Evolutionary conservation across 2,888 invertebrate species (phyloP).

Genomic region (Phengaris arion): DNA sequence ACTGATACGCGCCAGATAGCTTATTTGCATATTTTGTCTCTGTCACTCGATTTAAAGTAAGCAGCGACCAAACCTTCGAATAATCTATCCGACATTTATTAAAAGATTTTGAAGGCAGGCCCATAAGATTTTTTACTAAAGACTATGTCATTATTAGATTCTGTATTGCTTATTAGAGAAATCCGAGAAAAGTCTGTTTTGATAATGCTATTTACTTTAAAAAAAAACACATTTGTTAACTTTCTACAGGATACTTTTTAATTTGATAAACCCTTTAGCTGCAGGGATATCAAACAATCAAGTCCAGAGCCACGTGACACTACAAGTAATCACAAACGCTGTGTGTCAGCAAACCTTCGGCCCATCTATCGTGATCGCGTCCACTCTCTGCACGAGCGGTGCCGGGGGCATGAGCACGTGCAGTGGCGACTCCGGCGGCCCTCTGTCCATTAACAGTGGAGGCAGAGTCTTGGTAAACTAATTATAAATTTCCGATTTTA

Average conservation of each 20-base stretch:
- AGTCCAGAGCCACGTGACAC: slow-evolving; percentile 37
- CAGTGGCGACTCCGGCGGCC: slow-evolving; percentile 44
- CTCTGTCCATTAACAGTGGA: slow-evolving; percentile 35
- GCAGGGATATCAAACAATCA: slow-evolving; percentile 25
- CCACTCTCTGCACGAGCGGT: slow-evolving; percentile 41
- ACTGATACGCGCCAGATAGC: too few relatives aligned
- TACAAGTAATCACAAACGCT: slow-evolving; percentile 49
- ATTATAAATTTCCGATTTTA: not conserved
- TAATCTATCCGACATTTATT: too few relatives aligned
- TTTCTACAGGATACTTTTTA: not conserved
- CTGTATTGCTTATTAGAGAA: too few relatives aligned
- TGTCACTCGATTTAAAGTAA: too few relatives aligned
- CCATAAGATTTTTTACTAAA: too few relatives aligned
- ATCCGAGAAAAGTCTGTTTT: too few relatives aligned
- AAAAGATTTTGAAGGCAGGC: too few relatives aligned
- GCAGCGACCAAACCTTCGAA: too few relatives aligned
- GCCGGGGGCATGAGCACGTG: slow-evolving; percentile 39
- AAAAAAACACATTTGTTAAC: too few relatives aligned
- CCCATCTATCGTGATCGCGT: slow-evolving; percentile 21
- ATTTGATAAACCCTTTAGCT: not conserved
- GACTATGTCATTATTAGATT: too few relatives aligned
- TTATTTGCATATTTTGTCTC: too few relatives aligned
- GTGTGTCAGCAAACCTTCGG: slow-evolving; percentile 32
- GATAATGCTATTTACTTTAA: too few relatives aligned
- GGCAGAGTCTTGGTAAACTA: slow-evolving; percentile 30